Base-by-base conservation (phyloP, 30 jellyfish, hydroid and myxozoan genomes). In the Clytia hemisphaerica region DNA sequence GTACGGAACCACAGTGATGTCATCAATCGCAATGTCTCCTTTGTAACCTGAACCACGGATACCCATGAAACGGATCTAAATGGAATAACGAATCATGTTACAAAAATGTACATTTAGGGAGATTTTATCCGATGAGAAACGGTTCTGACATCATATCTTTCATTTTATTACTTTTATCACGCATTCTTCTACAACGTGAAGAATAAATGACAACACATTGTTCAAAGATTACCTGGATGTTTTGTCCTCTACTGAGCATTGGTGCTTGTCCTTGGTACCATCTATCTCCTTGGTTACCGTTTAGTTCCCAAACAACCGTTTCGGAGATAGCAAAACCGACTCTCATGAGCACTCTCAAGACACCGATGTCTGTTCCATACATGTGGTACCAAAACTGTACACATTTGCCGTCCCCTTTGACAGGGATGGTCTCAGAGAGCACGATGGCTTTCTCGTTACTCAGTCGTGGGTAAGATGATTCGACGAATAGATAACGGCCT, bases 11-110 rank as follows among this genome's bases (percentile, higher is more conserved):
- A 89, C 45, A 6, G 92, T 74, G 34, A 89, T 76, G 61, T 89
- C 98, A 70, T 89, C 98, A 42, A 89, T 77, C 1, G 98, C 98
- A n/a, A 89, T 89, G 58, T 89, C 95, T 18, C 98, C 98, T 82
- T 89, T 84, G 81, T 87, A 87, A 33, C 93, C 98, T 26, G 68
- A 59, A 5, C 98, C 98, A 29, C 98, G 95, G 31, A 78, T 79
- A 45, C 95, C 98, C 48, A 80, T 95, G 51, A 89, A 89, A 12
- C 78, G 67, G 24, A 89, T 51, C 98, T 89, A 50, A 14, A 32
- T 22, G 6, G 14, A 40, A 33, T 29, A 38, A 19, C n/a, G n/a
- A n/a, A n/a, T n/a, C n/a, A n/a, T n/a, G n/a, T n/a, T n/a, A n/a
- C n/a, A n/a, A n/a, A n/a, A n/a, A n/a, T n/a, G n/a, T n/a, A n/a